These are phyloP conservation scores for Odobenus rosmarus DNA, from an alignment of 2,113 vertebrate species.

Conservation along the genomic window DNA sequence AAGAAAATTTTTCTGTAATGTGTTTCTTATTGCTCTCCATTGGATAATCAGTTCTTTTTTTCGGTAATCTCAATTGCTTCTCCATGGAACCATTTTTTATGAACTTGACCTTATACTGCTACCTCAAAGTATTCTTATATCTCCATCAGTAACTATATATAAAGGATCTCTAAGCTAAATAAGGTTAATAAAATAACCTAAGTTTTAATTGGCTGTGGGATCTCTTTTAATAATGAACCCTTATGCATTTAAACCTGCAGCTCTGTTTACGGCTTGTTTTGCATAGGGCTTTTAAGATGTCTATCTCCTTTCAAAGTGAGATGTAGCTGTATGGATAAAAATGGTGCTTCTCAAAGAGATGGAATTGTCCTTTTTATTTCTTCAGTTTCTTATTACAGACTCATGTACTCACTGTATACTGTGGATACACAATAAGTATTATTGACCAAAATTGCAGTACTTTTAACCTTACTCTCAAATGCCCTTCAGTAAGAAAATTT, in stretches of 20 bases:
- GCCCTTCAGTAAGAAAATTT: constrained; percentile 38
- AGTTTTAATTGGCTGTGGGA: neutral
- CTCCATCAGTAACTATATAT: neutral
- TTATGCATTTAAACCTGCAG: neutral
- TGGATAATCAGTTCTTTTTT: neutral
- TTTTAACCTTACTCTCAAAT: constrained; percentile 13
- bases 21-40: neutral
- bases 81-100: neutral
- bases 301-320: neutral
- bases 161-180: neutral
- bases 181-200: neutral
- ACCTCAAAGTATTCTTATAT: neutral
- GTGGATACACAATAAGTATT: neutral
- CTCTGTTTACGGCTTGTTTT: neutral
- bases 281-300: neutral
- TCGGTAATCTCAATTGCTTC: neutral
- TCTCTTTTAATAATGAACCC: neutral
- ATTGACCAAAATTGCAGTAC: neutral
- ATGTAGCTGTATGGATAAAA: neutral
- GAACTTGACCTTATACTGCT: neutral
- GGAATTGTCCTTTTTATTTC: neutral
- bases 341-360: neutral
- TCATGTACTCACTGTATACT: neutral
- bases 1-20: neutral
- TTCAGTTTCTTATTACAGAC: neutral